Evolutionary conservation across 2,888 invertebrate species (phyloP), one percentile per base, ranked within the genome.

Genomic region (Hipparchia sbordonii): DNA sequence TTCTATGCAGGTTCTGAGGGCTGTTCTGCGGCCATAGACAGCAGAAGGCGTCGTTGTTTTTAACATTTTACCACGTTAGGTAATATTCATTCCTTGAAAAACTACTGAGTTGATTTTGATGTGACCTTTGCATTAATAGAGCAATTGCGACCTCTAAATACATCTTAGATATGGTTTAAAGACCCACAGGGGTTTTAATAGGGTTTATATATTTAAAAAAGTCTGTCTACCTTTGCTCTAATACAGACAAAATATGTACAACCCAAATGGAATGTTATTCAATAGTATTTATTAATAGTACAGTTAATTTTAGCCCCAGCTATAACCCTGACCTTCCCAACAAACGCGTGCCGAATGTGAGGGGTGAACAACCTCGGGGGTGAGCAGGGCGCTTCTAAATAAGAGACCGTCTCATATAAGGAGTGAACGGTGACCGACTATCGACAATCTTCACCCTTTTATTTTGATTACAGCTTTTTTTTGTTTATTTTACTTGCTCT

Each of bases 311-410:
- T 72, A 77, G 67, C 72, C 70, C 71, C 73, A 77, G 74, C 78
- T 77, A 84, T 89, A 91, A 90, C 91, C 91, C 88, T 92, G 93
- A 93, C 92, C 92, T 92, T 91, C 83, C 85, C 81, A 80, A 81
- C 82, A 83, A 84, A 82, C 84, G 82, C 83, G 82, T 82, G 81
- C 77, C 80, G 79, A 82, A 81, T 80, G 80, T 78, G 79, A 83
- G 82, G 81, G 91, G 87, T 92, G 85, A 90, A 89, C 83, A 86
- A 91, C 91, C 92, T 83, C 83, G 81, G 84, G 91, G 91, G 90
- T 90, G 88, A 81, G 85, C 83, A 91, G 90, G 90, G 88, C 81
- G 85, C 83, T 82, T 86, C 88, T 90, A 91, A 92, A 92, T 92
- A 91, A 90, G 89, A 92, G 86, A 87, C 82, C 86, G 87, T 87